Percentiles rank a stretch among this genome's conserved stretches.
Evolutionary conservation across 2,113 vertebrate species (phyloP).

Genomic region (Takifugu bimaculatus): DNA sequence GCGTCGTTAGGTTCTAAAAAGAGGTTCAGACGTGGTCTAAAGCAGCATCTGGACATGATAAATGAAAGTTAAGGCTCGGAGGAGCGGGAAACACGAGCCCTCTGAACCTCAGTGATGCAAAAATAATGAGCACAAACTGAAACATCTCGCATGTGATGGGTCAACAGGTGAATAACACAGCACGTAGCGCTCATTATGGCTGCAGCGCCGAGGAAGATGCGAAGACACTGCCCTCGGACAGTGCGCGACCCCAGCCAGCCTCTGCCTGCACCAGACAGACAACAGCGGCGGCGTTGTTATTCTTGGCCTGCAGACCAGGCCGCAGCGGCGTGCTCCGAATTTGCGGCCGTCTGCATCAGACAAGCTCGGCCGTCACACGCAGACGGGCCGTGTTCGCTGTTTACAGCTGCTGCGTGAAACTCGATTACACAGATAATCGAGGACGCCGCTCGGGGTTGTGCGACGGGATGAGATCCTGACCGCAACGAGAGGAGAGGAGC

Average conservation of each 20-base stretch:
- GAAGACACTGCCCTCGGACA: too few relatives aligned
- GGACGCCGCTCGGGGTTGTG: constrained; percentile 46
- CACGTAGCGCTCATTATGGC: background rate
- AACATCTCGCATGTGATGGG: too few relatives aligned
- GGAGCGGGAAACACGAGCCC: too few relatives aligned
- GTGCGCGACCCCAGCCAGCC: too few relatives aligned
- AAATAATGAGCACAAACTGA: too few relatives aligned
- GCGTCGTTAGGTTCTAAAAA: background rate
- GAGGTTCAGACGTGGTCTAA: background rate
- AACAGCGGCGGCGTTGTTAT: constrained; percentile 37
- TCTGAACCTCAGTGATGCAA: too few relatives aligned
- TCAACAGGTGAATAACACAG: too few relatives aligned
- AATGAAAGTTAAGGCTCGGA: background rate
- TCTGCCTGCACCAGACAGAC: background rate
- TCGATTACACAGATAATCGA: constrained; percentile 67
- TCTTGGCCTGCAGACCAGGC: constrained; percentile 29
- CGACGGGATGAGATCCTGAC: constrained; percentile 44
- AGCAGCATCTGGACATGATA: constrained; percentile 2
- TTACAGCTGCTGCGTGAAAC: constrained; percentile 53
- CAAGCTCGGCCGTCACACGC: constrained; percentile 22
- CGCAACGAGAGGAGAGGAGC: constrained; percentile 42
- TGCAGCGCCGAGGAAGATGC: too few relatives aligned
- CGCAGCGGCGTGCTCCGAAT: constrained; percentile 36
- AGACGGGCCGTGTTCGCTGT: constrained; percentile 32
- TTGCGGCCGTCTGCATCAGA: constrained; percentile 35